Percentiles rank a stretch among this genome's conserved stretches.
These are phyloP conservation scores for Fulmarus glacialis DNA, from an alignment of 2,113 vertebrate genomes.

Conservation along the genomic window DNA sequence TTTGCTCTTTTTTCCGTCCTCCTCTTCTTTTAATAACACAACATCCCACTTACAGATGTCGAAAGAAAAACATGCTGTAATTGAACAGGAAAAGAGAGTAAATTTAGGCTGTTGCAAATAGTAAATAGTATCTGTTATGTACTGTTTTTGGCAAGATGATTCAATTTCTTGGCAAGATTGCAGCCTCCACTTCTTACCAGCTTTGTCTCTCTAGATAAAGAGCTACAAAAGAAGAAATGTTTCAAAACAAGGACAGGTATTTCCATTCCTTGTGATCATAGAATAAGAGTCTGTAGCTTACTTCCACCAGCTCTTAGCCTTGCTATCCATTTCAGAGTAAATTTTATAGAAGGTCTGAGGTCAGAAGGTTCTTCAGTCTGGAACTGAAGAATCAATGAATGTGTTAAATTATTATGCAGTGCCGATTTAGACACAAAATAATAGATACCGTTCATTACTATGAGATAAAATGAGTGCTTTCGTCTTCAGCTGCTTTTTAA, in stretches of 20 bases:
- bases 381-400: background rate
- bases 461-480: background rate
- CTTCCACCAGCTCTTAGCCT: background rate
- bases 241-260: background rate
- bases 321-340: background rate
- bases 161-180: background rate
- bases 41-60: background rate
- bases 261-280: background rate
- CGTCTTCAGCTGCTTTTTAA: background rate
- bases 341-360: background rate
- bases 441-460: accelerated
- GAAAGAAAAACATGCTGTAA: background rate
- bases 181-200: background rate
- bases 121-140: background rate
- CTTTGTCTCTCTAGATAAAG: background rate
- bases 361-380: background rate
- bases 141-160: background rate
- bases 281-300: background rate
- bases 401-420: background rate
- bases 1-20: accelerated
- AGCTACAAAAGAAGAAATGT: background rate
- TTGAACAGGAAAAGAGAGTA: background rate
- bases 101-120: background rate
- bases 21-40: background rate
- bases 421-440: background rate